Evolutionary conservation across 2,888 invertebrate species (phyloP).

Genomic region (Pristionchus maxplancki): DNA sequence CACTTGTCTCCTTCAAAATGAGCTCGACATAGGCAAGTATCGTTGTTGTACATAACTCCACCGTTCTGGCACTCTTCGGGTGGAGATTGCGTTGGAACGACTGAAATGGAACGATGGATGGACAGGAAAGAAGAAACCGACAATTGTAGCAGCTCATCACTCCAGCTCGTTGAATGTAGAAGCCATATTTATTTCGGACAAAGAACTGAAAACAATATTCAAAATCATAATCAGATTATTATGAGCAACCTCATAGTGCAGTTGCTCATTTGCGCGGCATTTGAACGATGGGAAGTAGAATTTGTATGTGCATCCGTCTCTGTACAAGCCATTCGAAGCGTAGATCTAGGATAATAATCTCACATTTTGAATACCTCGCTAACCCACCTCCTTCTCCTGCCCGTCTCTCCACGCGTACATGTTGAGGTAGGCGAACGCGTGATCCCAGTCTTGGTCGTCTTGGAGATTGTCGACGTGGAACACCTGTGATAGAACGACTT

Average conservation of each 20-base stretch:
- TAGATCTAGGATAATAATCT: slow-evolving; percentile 56
- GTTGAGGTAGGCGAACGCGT: slow-evolving; percentile 4
- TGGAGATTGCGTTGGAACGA: not conserved
- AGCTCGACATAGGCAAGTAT: slow-evolving; percentile 65
- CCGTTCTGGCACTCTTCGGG: slow-evolving; percentile 65
- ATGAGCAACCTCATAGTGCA: slow-evolving; percentile 65
- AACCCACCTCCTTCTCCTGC: slow-evolving; percentile 7
- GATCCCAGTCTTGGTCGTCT: slow-evolving; percentile 14
- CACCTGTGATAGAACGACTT: not conserved
- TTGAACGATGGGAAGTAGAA: slow-evolving; percentile 69
- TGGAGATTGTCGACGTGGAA: slow-evolving; percentile 27
- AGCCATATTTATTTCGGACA: slow-evolving; percentile 62
- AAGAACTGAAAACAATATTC: slow-evolving; percentile 58
- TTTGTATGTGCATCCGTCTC: slow-evolving; percentile 65
- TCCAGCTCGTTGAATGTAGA: slow-evolving; percentile 69
- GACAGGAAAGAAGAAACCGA: slow-evolving; percentile 16
- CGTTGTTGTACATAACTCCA: slow-evolving; percentile 61
- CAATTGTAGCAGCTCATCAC: slow-evolving; percentile 64
- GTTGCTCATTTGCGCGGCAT: slow-evolving; percentile 63
- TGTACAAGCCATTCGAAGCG: slow-evolving; percentile 65
- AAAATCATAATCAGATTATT: too few species aligned
- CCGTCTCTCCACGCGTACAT: slow-evolving; percentile 34
- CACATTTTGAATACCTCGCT: not conserved
- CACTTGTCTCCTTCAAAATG: slow-evolving; percentile 66
- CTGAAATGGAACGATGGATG: not conserved